Conservation (phyloP, 1,140 invertebrate species). For the Tetragonula clypearis region DNA sequence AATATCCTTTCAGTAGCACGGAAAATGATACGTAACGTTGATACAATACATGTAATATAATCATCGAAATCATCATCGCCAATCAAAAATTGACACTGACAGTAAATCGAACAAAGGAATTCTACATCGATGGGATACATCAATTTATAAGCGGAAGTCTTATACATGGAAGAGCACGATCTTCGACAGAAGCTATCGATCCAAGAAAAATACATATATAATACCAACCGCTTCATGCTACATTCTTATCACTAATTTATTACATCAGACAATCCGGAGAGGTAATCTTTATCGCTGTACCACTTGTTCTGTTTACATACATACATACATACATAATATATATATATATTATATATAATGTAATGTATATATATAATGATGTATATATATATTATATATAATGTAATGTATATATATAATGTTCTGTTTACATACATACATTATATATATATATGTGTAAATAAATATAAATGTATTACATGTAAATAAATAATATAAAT, state of each 20-base stretch:
- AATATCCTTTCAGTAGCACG: no score
- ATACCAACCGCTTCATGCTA: conserved; percentile 31
- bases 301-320: conserved; percentile 5
- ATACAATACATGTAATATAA: background rate
- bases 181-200: background rate
- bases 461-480: no score
- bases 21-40: no score
- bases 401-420: background rate
- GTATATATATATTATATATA: no score
- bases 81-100: background rate
- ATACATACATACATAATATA: no score
- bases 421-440: background rate
- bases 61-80: background rate
- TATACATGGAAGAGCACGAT: conserved; percentile 14
- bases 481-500: no score
- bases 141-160: background rate
- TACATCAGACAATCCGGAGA: background rate
- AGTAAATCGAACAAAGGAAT: background rate
- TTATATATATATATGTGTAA: no score
- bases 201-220: background rate
- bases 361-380: no score
- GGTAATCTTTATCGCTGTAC: conserved; percentile 11
- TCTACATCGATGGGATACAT: background rate
- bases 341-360: no score
- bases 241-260: conserved; percentile 45